Base-by-base conservation (phyloP, 2,888 invertebrate genomes). In the Tryphoninae sp. region DNA sequence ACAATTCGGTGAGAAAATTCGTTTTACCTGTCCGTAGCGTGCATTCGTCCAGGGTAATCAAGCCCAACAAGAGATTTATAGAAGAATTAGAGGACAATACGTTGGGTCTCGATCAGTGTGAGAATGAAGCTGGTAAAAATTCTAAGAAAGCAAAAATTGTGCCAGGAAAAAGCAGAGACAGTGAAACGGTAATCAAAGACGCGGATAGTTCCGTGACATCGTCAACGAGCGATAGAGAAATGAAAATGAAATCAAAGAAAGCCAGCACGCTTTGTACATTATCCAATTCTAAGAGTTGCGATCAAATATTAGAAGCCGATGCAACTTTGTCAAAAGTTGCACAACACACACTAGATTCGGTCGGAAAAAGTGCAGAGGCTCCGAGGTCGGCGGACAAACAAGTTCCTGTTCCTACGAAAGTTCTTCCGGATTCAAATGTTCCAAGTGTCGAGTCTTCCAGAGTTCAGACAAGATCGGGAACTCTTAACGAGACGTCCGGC, bases 21-120 rank as follows among this genome's bases (percentile, higher is more conserved):
- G 94, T 96, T 45, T 92, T 97, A 82, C 97, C 97, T 19, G 94
- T 95, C 64, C 94, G 96, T 87, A 97, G 97, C 93, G 96, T 95
- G 16, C 96, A 97, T 91, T 97, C 97, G 58, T 97, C 97, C 4
- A 94, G 97, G 85, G 96, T 97, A 59, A 97, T 97, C 73, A 97
- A 96, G 91, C 97, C 97, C 55, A 97, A 97, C 89, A 97, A 97
- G 92, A 94, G 96, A 85, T 96, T 97, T 88, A 94, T 96, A 75
- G 96, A 96, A 89, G 94, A 94, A 81, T 94, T 95, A 83, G 95
- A 94, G 88, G 92, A 92, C 59, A 33, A 33, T 6, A 82, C 89
- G 83, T 80, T 90, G 81, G 82, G 88, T 81, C 22, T 92, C 73
- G 90, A 91, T 22, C 86, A 88, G 73, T 85, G 87, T 26, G 90